These are phyloP conservation scores for Rhopalosiphum nymphaeae DNA, from an alignment of 2,888 invertebrate species.

Conservation along the genomic window DNA sequence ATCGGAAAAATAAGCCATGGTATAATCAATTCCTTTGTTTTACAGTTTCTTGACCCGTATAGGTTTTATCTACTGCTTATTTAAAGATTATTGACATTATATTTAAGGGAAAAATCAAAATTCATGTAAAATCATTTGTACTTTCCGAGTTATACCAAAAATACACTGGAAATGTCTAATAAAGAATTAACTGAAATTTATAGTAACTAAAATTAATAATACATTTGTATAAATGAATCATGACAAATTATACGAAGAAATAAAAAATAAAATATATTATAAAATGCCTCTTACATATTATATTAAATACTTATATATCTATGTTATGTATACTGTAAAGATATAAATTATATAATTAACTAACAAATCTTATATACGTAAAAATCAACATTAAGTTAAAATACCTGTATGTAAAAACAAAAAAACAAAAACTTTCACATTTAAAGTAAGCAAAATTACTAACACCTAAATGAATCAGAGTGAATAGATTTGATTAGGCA, in stretches of 20 bases:
- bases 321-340: not conserved
- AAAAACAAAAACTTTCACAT: not conserved
- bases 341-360: not conserved
- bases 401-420: not conserved
- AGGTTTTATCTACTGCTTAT: not conserved
- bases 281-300: not conserved
- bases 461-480: not conserved
- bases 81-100: not conserved
- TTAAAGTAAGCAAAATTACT: not conserved
- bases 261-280: not conserved
- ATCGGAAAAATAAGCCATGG: not conserved
- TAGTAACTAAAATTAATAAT: not conserved
- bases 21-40: not conserved
- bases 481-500: not conserved
- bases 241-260: not conserved
- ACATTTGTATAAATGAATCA: not conserved
- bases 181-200: not conserved
- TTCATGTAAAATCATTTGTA: not conserved
- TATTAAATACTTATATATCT: not conserved
- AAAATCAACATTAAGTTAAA: not conserved
- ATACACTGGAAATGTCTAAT: not conserved
- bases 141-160: not conserved
- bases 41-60: not conserved
- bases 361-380: not conserved
- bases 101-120: not conserved